Evolutionary conservation across 2,888 invertebrate genomes (phyloP), one percentile per base, ranked within the genome.

Genomic region (Anthophora plumipes): DNA sequence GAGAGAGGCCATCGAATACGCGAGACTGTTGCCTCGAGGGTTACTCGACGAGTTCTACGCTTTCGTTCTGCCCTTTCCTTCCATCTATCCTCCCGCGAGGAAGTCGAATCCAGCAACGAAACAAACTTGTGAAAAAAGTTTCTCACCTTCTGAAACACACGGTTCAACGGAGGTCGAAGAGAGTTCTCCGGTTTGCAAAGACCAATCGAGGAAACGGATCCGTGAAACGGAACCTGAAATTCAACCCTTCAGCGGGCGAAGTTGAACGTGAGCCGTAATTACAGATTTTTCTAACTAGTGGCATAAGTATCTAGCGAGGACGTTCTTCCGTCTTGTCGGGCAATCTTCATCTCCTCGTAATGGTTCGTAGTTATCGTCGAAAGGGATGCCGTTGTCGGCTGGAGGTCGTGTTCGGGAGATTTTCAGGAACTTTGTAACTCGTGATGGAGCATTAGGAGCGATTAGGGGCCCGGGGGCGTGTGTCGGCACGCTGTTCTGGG

Each of bases 231-330:
- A 7, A 5, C 48, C 8, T 31, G 39, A 60, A 7, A 25, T 11
- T 43, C 20, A 70, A 54, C 72, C 73, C 61, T 75, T 72, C 75
- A 8, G 4, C 63, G 14, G 0, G n/a, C n/a, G n/a, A 8, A 31
- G 31, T 31, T 31, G 31, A 48, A n/a, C 39, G 20, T 2, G 5
- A 8, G 11, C 39, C 20, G 20, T 41, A 61, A 61, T 61, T 41
- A 60, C 5, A 20, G 8, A 7, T 8, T 14, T 9, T 60, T 60
- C 41, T 4, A 41, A 14, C 41, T 9, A 50, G 31, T n/a, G n/a
- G 12, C n/a, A 4, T 31, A 31, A 31, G 31, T 31, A 31, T 31
- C 31, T n/a, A 4, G 31, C 31, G 31, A 31, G 4, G 31, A 31
- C 4, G 31, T 31, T 31, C 31, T 31, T 43, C 41, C 2, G 60